phyloP scores from a whole-genome alignment of 1,140 invertebrate genomes.

The Rhizoglyphus robini region DNA sequence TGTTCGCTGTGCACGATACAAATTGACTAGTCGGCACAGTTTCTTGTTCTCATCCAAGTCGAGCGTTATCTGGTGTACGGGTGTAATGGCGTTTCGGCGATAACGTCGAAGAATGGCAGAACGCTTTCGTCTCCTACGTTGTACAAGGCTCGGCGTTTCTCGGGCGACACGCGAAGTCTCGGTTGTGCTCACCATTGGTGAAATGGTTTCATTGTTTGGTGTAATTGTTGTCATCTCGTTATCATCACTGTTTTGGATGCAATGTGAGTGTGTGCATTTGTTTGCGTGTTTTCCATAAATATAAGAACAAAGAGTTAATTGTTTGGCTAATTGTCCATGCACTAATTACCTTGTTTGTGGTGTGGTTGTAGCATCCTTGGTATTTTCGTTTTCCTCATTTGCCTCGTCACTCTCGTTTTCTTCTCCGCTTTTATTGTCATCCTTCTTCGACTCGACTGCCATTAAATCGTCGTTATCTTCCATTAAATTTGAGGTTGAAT shows the following conservation, averaged over 20 bases:
- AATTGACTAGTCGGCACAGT: slow-evolving; percentile 7
- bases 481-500: no score
- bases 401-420: slow-evolving; percentile 1
- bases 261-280: not conserved
- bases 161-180: no score
- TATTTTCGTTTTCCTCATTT: not conserved
- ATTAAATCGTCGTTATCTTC: no score
- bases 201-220: not conserved
- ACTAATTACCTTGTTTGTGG: no score
- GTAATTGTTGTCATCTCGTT: not conserved
- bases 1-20: slow-evolving; percentile 1
- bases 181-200: not conserved
- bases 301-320: no score
- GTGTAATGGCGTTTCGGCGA: no score
- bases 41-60: slow-evolving; percentile 1
- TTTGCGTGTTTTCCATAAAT: no score
- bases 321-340: no score
- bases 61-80: not conserved
- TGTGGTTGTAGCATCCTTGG: not conserved
- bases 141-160: no score
- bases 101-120: not conserved
- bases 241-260: not conserved
- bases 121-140: no score
- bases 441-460: no score
- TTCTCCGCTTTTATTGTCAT: slow-evolving; percentile 3